Base-by-base conservation (phyloP, 2,888 invertebrate species). In the Latrodectus hesperus region DNA sequence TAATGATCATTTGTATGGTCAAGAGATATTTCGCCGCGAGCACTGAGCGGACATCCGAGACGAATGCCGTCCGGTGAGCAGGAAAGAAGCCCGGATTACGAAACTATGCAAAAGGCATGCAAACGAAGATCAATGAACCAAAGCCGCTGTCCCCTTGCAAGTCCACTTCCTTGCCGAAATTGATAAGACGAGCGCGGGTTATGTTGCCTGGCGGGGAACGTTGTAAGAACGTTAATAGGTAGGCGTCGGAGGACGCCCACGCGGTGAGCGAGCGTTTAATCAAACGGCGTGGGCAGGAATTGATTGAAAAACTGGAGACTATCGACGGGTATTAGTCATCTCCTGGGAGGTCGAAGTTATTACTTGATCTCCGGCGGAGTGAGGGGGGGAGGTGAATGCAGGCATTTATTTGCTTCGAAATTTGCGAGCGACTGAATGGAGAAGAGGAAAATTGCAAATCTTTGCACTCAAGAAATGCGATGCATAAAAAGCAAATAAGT, bases 201-300 rank as follows among this genome's bases (percentile, higher is more conserved):
- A 38, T 11, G 12, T 60, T 60, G 60, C 55, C 14, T n/a, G 60
- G 60, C n/a, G 60, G n/a, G 6, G 60, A 60, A 11, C 14, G 60
- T 11, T 60, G 60, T 60, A 60, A 60, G 8, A 60, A 60, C 60
- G 60, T n/a, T 60, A 60, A 60, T 60, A 60, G 60, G 60, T 60
- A 60, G 60, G 60, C 60, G 60, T 60, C 60, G 60, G 11, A 60
- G 60, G 60, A 60, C 60, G 60, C 60, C 60, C 60, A 60, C 60
- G 60, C 60, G 60, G n/a, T 10, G n/a, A 6, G 11, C 9, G 38
- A 60, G 14, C n/a, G 12, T 60, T 60, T 60, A 60, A 60, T 60
- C 60, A 60, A 60, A 60, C n/a, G n/a, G 12, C 60, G 60, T 60
- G 60, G 60, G 60, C 11, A 60, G 60, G 60, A 16, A n/a, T 38